Conservation (phyloP, 2,888 invertebrate genomes). For the Eudiplozoon nipponicum region DNA sequence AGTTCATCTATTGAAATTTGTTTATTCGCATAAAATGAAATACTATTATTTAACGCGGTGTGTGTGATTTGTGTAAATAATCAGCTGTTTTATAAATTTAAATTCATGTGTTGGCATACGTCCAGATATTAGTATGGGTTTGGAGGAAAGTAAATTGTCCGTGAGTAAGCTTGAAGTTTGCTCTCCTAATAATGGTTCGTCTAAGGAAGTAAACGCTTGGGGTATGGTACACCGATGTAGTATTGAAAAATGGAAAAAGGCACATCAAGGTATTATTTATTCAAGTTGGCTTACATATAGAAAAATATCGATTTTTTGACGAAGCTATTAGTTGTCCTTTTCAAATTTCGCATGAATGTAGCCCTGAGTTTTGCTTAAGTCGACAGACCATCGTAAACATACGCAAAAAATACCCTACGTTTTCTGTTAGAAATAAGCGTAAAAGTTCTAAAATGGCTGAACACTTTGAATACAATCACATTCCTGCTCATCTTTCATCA, state of each 20-base stretch:
- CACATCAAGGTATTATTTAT: neutral
- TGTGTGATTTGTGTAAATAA: too few species aligned
- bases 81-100: too few species aligned
- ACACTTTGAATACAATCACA: slow-evolving; percentile 28
- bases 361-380: slow-evolving; percentile 25
- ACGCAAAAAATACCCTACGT: slow-evolving; percentile 23
- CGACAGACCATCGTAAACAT: slow-evolving; percentile 25
- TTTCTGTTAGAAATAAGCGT: slow-evolving; percentile 23
- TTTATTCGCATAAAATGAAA: too few species aligned
- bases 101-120: too few species aligned
- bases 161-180: neutral
- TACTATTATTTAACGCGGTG: too few species aligned
- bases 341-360: slow-evolving; percentile 25
- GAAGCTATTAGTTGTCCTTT: slow-evolving; percentile 23
- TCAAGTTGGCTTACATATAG: neutral
- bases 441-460: slow-evolving; percentile 27
- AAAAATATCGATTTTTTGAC: slow-evolving; percentile 20
- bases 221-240: neutral
- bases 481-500: slow-evolving; percentile 26
- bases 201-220: neutral
- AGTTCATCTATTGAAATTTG: too few species aligned
- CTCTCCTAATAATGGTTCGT: neutral
- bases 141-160: slow-evolving; percentile 5
- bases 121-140: too few species aligned
- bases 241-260: neutral